A percentile compares a stretch with the other conserved stretches of the same genome.
Conservation (phyloP, 1,140 invertebrate genomes). For the Piezodorus guildinii region DNA sequence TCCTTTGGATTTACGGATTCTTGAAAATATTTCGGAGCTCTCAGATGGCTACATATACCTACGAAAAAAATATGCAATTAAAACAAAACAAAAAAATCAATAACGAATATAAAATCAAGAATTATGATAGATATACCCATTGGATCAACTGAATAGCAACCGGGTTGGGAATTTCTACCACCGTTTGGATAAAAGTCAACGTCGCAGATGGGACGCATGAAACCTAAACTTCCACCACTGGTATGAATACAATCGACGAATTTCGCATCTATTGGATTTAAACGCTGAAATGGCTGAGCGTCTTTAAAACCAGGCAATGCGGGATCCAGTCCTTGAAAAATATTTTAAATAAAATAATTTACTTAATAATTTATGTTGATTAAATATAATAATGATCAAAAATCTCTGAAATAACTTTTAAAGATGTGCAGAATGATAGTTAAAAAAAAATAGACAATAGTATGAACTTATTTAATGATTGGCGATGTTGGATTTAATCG, state of each 20-base stretch:
- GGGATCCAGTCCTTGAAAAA: slow-evolving; percentile 29
- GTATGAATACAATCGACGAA: slow-evolving; percentile 50
- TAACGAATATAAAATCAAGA: no score
- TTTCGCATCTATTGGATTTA: slow-evolving; percentile 33
- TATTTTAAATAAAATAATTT: neutral
- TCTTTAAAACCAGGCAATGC: slow-evolving; percentile 33
- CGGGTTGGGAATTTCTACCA: slow-evolving; percentile 44
- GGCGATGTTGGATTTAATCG: no score
- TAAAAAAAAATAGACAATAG: no score
- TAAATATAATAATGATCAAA: neutral
- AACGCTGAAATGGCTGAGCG: slow-evolving; percentile 26
- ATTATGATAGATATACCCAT: no score
- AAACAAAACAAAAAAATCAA: no score
- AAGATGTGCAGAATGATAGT: no score
- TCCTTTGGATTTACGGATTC: no score
- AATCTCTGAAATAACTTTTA: neutral
- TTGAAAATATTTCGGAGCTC: no score
- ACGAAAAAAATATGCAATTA: no score
- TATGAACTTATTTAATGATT: no score
- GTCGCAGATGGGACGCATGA: slow-evolving; percentile 38
- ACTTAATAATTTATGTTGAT: neutral
- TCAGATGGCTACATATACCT: no score
- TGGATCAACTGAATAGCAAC: slow-evolving; percentile 36
- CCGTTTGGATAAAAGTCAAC: slow-evolving; percentile 52
- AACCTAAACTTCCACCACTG: slow-evolving; percentile 41